A percentile compares a stretch with the other conserved stretches of the same genome.
These are phyloP conservation scores for Papilio helenus DNA, from an alignment of 1,140 invertebrate genomes.

Conservation along the genomic window DNA sequence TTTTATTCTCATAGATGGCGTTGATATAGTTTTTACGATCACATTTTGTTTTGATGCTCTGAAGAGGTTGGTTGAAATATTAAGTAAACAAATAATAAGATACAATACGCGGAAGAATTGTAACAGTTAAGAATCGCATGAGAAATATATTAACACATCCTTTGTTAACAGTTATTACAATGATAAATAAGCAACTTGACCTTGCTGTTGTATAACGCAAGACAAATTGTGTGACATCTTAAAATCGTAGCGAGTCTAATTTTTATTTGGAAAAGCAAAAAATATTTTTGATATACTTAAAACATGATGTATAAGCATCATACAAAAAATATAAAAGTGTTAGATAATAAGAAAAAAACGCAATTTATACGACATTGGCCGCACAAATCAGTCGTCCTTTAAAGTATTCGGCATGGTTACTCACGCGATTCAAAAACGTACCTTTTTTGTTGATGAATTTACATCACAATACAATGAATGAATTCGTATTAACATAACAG, in stretches of 20 bases:
- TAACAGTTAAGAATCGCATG: background rate
- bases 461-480: constrained; percentile 64
- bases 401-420: constrained; percentile 37
- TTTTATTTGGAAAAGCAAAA: background rate
- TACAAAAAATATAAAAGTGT: no score
- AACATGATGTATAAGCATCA: no score
- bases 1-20: background rate
- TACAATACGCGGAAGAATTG: background rate
- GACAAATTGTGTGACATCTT: background rate
- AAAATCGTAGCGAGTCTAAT: background rate
- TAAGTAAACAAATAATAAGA: background rate
- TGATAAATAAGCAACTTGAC: background rate
- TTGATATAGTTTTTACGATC: no score
- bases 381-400: constrained; percentile 20
- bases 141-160: constrained; percentile 4
- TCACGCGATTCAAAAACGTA: constrained; percentile 41
- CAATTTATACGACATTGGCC: constrained; percentile 12
- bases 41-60: background rate
- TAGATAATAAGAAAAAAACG: background rate
- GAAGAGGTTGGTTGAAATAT: background rate
- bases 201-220: background rate
- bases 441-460: constrained; percentile 52
- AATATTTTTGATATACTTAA: no score
- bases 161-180: constrained; percentile 1
- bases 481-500: constrained; percentile 66